Base-by-base conservation (phyloP, 2,888 invertebrate genomes). In the Eulithis testata region DNA sequence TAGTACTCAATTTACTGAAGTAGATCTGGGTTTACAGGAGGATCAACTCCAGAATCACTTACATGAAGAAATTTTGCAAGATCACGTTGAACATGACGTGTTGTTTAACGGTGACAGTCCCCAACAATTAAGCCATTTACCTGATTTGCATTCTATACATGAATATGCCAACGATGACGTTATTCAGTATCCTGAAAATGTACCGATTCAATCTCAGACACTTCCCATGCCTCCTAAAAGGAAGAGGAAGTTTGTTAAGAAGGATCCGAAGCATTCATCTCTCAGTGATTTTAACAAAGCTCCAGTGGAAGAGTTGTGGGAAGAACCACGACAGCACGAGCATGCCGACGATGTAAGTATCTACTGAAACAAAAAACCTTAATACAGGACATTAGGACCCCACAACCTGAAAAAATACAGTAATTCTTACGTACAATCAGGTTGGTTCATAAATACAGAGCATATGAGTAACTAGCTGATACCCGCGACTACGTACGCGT, bases 101-200 rank as follows among this genome's bases (percentile, higher is more conserved):
- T 50, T 69, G 70, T 78, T 74, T 11, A 80, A 84, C 69, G 49
- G 84, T 66, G 76, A 88, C 76, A 78, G 81, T 78, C 73, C 91
- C 65, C 87, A 94, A 55, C 93, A 93, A 61, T 86, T 87, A 58
- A 80, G 82, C 27, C 86, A 85, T 11, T 69, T 80, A 2, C 83
- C 77, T 31, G 91, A 91, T 77, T 81, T 91, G 61, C 86, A 86
- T 69, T 91, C 90, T 51, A 90, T 90, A 59, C 88, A 92, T 66
- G 91, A 91, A 73, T 92, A 92, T 75, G 89, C 90, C 31, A 90
- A 90, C 66, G 94, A 94, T 78, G 89, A 93, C 67, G 89, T 93
- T 2, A 93, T 93, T 59, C 93, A 94, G 72, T 94, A 94, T 73
- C 93, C 94, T 0, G 93, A 94, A 40, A 91, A 91, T 69, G 73